Evolutionary conservation across 2,113 vertebrate species (phyloP).

Genomic region (Salvator merianae): DNA sequence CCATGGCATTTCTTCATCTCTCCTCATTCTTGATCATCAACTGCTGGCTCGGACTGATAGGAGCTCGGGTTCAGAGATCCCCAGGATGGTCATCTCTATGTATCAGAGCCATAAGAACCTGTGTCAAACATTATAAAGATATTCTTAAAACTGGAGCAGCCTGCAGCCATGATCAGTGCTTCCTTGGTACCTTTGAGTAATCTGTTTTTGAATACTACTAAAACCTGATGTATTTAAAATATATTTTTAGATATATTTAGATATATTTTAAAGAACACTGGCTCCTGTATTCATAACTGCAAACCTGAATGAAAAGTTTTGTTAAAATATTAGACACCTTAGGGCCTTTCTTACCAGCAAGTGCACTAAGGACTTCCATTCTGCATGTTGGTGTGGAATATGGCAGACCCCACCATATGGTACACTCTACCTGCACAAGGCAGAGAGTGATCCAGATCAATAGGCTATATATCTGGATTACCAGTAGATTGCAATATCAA

Average conservation of each 20-base stretch:
- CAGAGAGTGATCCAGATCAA: too few relatives aligned
- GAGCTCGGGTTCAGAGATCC: background rate
- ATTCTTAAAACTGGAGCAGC: background rate
- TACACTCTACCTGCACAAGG: too few relatives aligned
- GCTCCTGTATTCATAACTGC: background rate
- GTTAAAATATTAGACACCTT: conserved; percentile 15
- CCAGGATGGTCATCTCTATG: too few relatives aligned
- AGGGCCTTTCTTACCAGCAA: too few relatives aligned
- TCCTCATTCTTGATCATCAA: too few relatives aligned
- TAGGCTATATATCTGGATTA: too few relatives aligned
- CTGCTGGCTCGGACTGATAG: too few relatives aligned
- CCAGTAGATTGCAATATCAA: too few relatives aligned
- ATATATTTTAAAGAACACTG: conserved; percentile 18
- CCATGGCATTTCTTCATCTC: background rate
- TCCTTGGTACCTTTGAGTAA: background rate
- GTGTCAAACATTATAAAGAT: background rate
- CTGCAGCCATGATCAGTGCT: background rate
- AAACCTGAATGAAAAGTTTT: background rate
- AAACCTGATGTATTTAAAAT: background rate
- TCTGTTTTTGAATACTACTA: background rate
- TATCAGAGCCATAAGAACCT: fast-evolving
- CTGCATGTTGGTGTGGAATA: too few relatives aligned
- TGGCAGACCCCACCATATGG: too few relatives aligned
- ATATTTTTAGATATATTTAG: background rate
- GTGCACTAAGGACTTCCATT: too few relatives aligned